phyloP scores from a whole-genome alignment of 2,888 invertebrate genomes.

The Noctua comes region DNA sequence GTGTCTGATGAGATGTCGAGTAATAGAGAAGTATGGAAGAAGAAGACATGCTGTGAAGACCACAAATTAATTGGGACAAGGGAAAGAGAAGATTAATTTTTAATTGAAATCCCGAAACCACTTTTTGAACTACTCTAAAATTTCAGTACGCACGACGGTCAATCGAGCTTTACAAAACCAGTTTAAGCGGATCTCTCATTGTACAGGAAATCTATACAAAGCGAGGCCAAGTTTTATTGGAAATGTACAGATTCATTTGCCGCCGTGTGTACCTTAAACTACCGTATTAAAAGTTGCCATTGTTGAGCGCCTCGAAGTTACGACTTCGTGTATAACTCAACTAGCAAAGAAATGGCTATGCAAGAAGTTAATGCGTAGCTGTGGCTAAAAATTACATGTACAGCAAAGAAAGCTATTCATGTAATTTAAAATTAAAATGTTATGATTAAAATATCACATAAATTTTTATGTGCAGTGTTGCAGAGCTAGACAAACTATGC shows the following conservation, averaged over 20 bases:
- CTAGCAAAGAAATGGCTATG: neutral
- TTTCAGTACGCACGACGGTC: neutral
- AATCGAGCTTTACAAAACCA: too few species aligned
- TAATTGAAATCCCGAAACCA: neutral
- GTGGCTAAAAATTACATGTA: neutral
- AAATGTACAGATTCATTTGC: too few species aligned
- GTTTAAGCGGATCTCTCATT: too few species aligned
- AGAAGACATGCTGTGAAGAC: too few species aligned
- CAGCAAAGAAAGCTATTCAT: too few species aligned
- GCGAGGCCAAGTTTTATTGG: too few species aligned
- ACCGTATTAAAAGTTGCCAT: too few species aligned
- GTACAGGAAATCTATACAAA: too few species aligned
- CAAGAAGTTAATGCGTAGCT: neutral
- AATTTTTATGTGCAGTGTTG: neutral
- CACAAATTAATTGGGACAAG: too few species aligned
- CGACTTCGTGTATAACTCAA: neutral
- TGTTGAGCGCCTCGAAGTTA: neutral
- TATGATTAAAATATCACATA: neutral
- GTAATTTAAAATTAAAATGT: too few species aligned
- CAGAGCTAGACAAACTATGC: neutral
- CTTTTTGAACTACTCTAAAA: neutral
- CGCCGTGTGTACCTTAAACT: neutral
- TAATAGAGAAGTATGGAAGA: too few species aligned
- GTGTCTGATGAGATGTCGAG: neutral
- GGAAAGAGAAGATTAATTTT: neutral